phyloP scores from a whole-genome alignment of 2,888 invertebrate genomes.

The Sphecodes monilicornis region DNA sequence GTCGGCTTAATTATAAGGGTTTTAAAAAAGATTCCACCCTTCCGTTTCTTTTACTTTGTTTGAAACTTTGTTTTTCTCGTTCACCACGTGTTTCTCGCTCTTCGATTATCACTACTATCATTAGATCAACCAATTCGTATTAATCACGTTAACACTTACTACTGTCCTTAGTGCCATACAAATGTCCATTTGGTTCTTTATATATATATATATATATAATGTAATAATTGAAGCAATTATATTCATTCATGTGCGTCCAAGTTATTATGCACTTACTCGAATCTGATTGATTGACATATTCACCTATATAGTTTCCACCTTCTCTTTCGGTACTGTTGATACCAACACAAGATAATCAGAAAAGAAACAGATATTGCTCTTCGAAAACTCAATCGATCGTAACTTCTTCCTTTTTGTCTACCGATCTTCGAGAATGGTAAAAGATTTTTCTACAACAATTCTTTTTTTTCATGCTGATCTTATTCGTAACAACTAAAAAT shows the following conservation, averaged over 20 bases:
- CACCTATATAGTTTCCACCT: constrained; percentile 47
- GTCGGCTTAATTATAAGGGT: constrained; percentile 73
- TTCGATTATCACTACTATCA: constrained; percentile 58
- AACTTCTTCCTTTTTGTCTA: constrained; percentile 9
- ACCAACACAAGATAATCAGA: constrained; percentile 31
- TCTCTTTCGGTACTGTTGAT: constrained; percentile 41
- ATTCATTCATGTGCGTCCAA: constrained; percentile 67
- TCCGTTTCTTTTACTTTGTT: constrained; percentile 30
- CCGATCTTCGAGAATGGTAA: constrained; percentile 29
- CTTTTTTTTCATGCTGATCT: constrained; percentile 14
- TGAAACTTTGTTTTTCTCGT: constrained; percentile 41
- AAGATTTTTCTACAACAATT: constrained; percentile 15
- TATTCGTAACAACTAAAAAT: constrained; percentile 38
- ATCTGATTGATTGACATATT: constrained; percentile 53
- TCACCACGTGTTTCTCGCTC: constrained; percentile 39
- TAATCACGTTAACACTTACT: constrained; percentile 75
- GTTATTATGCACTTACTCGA: constrained; percentile 68
- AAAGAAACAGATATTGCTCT: constrained; percentile 45
- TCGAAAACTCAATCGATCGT: constrained; percentile 34
- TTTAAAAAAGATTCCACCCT: constrained; percentile 66
- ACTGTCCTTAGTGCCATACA: constrained; percentile 76
- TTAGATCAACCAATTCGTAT: constrained; percentile 64
- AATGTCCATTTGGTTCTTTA: constrained; percentile 75
- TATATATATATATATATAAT: constrained; percentile 42
- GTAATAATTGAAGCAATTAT: constrained; percentile 73